Base-by-base conservation (phyloP, 2,888 invertebrate genomes). In the Neria commutata region DNA sequence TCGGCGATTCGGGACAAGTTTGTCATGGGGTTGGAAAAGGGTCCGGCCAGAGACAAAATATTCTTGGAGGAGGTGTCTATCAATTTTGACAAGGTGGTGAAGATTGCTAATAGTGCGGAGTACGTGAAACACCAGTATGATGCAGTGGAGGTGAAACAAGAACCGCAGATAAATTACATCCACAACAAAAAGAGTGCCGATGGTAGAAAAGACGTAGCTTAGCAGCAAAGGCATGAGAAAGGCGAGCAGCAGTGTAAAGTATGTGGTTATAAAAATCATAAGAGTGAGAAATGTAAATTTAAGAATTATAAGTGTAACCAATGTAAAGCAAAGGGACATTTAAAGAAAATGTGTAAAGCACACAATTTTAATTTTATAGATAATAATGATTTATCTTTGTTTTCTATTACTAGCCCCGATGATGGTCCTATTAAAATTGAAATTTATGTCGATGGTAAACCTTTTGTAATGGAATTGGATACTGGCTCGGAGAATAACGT, bases 1-100 rank as follows among this genome's bases (percentile, higher is more conserved):
- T 50, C 26, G 11, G 58, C 55, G 10, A 40, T 63, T 19, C 52
- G 60, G 3, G 60, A 60, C 37, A 63, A 60, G 26, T 63, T 63
- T 48, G 54, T 59, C 10, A 61, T 64, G 56, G 61, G 59, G 21
- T 19, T 64, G 50, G 29, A 29, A 29, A 29, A 29, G 11, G 29
- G 29, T 29, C 29, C 29, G 6, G 6, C 29, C 11, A 6, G 29
- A 29, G 29, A 29, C 11, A 29, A 29, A 29, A 29, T 29, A 29
- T 29, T 29, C 29, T 11, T 29, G 6, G 29, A 29, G 11, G 29
- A 29, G 6, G 11, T 29, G 6, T 29, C 29, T 29, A 29, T 29
- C 11, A 11, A 6, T 8, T 29, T 29, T 29, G 29, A 29, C 11
- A 29, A 29, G 11, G 29, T 29, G 29, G 29, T 29, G 11, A 11